Conservation (phyloP, 1,140 invertebrate species). For the Spodoptera litura region DNA sequence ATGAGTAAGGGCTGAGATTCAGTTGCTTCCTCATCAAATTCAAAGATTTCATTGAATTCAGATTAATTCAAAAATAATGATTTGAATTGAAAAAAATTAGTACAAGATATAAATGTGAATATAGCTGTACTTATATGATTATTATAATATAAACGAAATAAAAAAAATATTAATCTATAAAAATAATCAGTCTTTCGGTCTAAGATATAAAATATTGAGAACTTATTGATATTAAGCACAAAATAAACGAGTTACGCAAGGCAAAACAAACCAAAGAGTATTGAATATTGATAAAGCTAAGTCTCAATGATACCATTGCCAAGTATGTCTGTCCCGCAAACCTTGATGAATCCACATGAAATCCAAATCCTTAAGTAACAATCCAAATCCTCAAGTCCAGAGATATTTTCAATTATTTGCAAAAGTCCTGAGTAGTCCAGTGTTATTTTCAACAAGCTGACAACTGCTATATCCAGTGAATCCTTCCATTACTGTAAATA, state of each 20-base stretch:
- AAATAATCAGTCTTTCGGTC: neutral
- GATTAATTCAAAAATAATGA: neutral
- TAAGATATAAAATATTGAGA: conserved; percentile 11
- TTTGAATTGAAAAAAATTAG: neutral
- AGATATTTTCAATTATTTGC: conserved; percentile 34
- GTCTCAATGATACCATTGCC: conserved; percentile 24
- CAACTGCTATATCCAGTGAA: conserved; percentile 41
- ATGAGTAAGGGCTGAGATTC: neutral
- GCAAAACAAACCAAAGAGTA: conserved; percentile 20
- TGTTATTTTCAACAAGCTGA: conserved; percentile 32
- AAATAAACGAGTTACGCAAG: conserved; percentile 18
- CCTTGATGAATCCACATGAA: conserved; percentile 33
- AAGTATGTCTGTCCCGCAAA: conserved; percentile 35
- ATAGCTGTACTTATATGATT: conserved; percentile 6
- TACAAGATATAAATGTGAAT: conserved; percentile 7
- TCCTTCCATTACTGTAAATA: conserved; percentile 40
- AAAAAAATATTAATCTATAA: conserved; percentile 1
- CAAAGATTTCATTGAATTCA: conserved; percentile 12
- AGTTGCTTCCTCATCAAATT: neutral
- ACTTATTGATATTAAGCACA: conserved; percentile 15
- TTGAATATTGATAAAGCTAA: conserved; percentile 11
- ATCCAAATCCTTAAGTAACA: conserved; percentile 20
- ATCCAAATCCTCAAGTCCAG: conserved; percentile 12
- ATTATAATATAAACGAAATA: neutral
- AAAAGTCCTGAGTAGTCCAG: conserved; percentile 36